A percentile compares a stretch with the other conserved stretches of the same genome.
Evolutionary conservation across 1,140 invertebrate genomes (phyloP).

Genomic region (Tetranychus urticae): DNA sequence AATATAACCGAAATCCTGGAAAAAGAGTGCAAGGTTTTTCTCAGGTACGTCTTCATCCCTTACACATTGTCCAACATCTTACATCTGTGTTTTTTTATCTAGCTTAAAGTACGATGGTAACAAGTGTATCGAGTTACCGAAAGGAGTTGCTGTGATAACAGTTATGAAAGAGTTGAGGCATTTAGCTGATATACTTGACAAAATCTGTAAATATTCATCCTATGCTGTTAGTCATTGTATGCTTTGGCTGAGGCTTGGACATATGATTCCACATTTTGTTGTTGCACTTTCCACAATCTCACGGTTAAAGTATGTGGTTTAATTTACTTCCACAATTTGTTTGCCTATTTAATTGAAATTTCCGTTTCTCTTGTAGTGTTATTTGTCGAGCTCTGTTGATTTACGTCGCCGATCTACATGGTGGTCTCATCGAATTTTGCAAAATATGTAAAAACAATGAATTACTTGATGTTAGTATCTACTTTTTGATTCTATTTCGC

Average conservation of each 20-base stretch:
- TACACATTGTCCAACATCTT: neutral
- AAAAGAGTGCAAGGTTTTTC: neutral
- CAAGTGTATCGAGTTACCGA: neutral
- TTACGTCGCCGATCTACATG: neutral
- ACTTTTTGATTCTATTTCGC: too few relatives aligned
- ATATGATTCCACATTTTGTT: slow-evolving; percentile 6
- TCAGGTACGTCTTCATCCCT: neutral
- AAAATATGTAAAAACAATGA: neutral
- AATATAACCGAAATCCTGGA: neutral
- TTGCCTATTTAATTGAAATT: too few relatives aligned
- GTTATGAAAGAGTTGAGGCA: neutral
- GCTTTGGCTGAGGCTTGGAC: slow-evolving; percentile 2
- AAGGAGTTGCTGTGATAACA: neutral
- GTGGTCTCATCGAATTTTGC: neutral
- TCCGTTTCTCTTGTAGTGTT: neutral
- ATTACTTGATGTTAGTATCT: neutral
- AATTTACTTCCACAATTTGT: neutral
- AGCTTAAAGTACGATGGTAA: neutral
- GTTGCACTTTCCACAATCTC: neutral
- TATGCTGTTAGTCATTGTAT: neutral
- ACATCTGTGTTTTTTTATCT: neutral
- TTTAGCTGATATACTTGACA: neutral
- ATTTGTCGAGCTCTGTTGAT: neutral
- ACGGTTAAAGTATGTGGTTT: slow-evolving; percentile 1
- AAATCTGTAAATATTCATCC: neutral